Evolutionary conservation across 2,888 invertebrate species (phyloP).

Genomic region (Plagodis dolabraria): DNA sequence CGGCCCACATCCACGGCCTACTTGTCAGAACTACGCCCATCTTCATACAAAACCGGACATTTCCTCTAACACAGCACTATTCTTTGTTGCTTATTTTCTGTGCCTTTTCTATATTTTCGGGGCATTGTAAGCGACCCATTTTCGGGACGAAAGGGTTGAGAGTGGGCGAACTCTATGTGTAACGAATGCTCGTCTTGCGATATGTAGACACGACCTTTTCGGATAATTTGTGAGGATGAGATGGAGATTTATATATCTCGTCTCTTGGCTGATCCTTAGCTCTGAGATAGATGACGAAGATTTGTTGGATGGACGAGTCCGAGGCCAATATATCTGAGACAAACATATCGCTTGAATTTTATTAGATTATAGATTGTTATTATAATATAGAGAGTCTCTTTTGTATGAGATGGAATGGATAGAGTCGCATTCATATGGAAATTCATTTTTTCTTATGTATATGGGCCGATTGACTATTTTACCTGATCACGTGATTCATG

Average conservation of each 20-base stretch:
- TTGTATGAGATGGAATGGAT: no score
- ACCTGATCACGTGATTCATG: no score
- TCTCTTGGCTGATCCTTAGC: slow-evolving; percentile 16
- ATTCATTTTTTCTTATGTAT: no score
- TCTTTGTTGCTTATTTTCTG: slow-evolving; percentile 52
- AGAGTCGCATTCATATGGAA: no score
- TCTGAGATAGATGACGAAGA: slow-evolving; percentile 14
- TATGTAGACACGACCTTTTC: slow-evolving; percentile 32
- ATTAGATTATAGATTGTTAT: no score
- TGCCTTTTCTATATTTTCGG: slow-evolving; percentile 48
- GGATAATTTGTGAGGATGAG: slow-evolving; percentile 33
- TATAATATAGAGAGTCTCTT: no score
- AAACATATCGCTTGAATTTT: slow-evolving; percentile 1
- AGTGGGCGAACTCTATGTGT: slow-evolving; percentile 31
- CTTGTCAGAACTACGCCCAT: slow-evolving; percentile 32
- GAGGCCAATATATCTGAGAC: slow-evolving; percentile 13
- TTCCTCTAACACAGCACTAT: slow-evolving; percentile 43
- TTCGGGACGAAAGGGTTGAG: slow-evolving; percentile 52
- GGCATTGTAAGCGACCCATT: slow-evolving; percentile 57
- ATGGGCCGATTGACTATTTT: no score
- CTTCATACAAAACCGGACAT: slow-evolving; percentile 24
- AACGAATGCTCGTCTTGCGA: slow-evolving; percentile 29
- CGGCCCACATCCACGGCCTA: slow-evolving; percentile 39
- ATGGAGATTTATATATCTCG: slow-evolving; percentile 32
- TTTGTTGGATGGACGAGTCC: slow-evolving; percentile 11